Evolutionary conservation across 2,797 vertebrate genomes (phyloP), one percentile per base, ranked within the genome.

Genomic region (Hafferia zeledoni): DNA sequence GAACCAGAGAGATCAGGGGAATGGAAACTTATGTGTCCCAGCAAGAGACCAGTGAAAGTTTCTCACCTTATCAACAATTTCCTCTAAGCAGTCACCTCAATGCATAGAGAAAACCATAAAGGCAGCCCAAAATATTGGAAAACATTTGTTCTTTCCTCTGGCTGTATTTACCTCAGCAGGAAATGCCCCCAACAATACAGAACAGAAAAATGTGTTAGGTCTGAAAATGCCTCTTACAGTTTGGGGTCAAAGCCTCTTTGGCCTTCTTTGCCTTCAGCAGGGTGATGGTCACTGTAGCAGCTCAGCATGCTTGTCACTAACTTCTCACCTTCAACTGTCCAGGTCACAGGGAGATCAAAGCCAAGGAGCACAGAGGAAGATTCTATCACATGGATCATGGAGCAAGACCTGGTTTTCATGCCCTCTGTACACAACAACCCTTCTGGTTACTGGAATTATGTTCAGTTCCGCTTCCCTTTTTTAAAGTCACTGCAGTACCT

Each of bases 241-340:
- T 76, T 47, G 27, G 35, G 88, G 83, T 93, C 93, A 94, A 89
- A 90, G n/a, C 22, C 56, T 65, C 90, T 87, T 80, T 63, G 87
- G 35, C 35, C 87, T 90, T 83, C 46, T 87, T 87, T 87, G 75
- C 69, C 76, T 78, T 76, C 89, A 53, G 3, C 0, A 0, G 87
- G 67, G 81, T 55, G 74, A 78, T 14, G 67, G 80, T 61, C 63
- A 79, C 53, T 50, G 82, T 50, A 60, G 90, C 39, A 78, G 72
- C 90, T 87, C 94, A 86, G 87, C 76, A 63, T 33, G 80, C 14
- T 56, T 72, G 59, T 74, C 88, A 68, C 78, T 78, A 78, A 61
- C 80, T 77, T 71, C 82, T 92, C 61, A 52, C 56, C 82, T 88
- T 77, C 75, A 91, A 9, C 70, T 78, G 81, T 61, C 31, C 81